phyloP scores from a whole-genome alignment of 2,888 invertebrate genomes.

The Sphinx pinastri region DNA sequence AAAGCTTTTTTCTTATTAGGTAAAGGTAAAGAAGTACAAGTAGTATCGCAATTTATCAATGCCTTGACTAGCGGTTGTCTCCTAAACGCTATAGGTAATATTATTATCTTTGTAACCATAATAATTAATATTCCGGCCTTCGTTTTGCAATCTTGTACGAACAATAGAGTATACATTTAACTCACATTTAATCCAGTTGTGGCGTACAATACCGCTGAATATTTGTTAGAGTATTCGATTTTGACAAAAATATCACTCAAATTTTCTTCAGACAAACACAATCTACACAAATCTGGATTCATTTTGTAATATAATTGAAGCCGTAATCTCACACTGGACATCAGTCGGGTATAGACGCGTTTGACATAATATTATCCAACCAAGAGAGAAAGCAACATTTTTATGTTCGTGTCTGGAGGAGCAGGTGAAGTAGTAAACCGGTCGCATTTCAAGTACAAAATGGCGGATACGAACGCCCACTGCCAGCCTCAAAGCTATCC shows the following conservation, averaged over 20 bases:
- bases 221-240: background rate
- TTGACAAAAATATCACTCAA: constrained; percentile 36
- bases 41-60: too few relatives aligned
- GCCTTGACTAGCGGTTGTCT: too few relatives aligned
- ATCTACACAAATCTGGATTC: constrained; percentile 38
- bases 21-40: too few relatives aligned
- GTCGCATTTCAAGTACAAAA: background rate
- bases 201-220: background rate
- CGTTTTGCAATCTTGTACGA: background rate
- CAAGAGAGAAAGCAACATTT: background rate
- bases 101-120: too few relatives aligned
- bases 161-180: constrained; percentile 10
- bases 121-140: background rate
- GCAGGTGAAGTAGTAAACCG: background rate
- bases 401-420: background rate
- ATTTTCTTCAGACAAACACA: constrained; percentile 41
- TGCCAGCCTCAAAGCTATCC: background rate
- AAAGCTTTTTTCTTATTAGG: too few relatives aligned
- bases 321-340: background rate
- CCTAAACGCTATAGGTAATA: too few relatives aligned
- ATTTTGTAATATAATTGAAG: background rate
- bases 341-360: constrained; percentile 10
- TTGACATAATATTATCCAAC: constrained; percentile 1
- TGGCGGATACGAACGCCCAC: background rate
- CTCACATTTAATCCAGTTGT: constrained; percentile 17